Base-by-base conservation (phyloP, 2,113 vertebrate genomes). In the Copsychus sechellarum region DNA sequence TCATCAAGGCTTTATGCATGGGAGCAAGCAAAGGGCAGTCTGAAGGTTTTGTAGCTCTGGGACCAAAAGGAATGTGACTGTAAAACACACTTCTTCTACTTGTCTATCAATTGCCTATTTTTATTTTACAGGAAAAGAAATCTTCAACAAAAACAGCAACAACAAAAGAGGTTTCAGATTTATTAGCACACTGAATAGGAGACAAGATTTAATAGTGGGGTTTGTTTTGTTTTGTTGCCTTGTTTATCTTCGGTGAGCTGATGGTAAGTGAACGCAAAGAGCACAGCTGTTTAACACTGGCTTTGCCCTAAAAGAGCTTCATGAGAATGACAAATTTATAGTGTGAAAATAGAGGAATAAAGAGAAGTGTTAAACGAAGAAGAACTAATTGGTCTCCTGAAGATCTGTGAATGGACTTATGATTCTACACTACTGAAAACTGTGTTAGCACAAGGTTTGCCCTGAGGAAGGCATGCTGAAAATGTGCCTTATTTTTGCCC, bases 51-150 rank as follows among this genome's bases (percentile, higher is more conserved):
- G 92, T 62, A 77, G 85, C 80, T 78, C 80, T 92, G 93, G 86
- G 92, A 90, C 60, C 40, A 86, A 73, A 95, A 92, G 88, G 86
- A 97, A 90, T 95, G 86, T 74, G 90, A 84, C 71, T 90, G 43
- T 86, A 93, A 94, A 92, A 83, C 1, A 2, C 42, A 60, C 56
- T 82, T 92, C 70, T 85, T 74, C 83, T 62, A 22, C 60, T 73
- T 94, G 60, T 88, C 86, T 88, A 78, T 90, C 76, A 73, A 51
- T 66, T 85, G 60, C 42, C 66, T 88, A 15, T 40, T 92, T 87
- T 82, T 94, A 66, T 67, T 90, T 86, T 78, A 81, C n/a, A 90
- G 54, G 29, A 86, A 72, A 78, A 86, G 66, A 85, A 88, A 91
- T 34, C 54, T 70, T 93, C 19, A 58, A 16, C 40, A 81, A 70